Evolutionary conservation across 30 jellyfish, hydroid and myxozoan genomes (phyloP).

Genomic region (Pelagia noctiluca): DNA sequence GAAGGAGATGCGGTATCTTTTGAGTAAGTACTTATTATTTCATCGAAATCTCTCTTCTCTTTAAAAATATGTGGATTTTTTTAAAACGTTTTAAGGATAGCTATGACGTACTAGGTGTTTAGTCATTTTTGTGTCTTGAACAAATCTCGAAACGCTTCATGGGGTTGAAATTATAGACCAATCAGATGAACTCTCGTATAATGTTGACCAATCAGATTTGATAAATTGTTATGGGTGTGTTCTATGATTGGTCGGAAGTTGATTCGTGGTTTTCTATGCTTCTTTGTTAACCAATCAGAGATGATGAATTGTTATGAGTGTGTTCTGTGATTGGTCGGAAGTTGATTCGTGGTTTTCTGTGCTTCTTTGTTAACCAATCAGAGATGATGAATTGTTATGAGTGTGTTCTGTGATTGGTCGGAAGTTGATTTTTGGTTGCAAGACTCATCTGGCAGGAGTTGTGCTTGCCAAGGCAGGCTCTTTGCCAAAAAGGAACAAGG

Average conservation of each 20-base stretch:
- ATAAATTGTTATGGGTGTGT: too few species aligned
- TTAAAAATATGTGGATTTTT: too few species aligned
- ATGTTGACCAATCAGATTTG: neutral
- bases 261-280: neutral
- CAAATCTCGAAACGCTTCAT: neutral
- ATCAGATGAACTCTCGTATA: neutral
- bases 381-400: too few species aligned
- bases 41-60: neutral
- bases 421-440: neutral
- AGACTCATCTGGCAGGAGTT: too few species aligned
- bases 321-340: too few species aligned
- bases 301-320: too few species aligned
- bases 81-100: neutral
- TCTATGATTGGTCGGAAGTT: too few species aligned
- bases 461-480: neutral
- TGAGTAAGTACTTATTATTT: slow-evolving; percentile 51
- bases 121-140: too few species aligned
- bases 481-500: neutral
- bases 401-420: too few species aligned
- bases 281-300: too few species aligned
- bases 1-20: slow-evolving; percentile 76
- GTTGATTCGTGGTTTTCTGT: neutral
- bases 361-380: too few species aligned
- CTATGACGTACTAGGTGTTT: neutral
- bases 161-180: neutral